phyloP scores from a whole-genome alignment of 2,113 vertebrate species.

The Oreochromis niloticus region DNA sequence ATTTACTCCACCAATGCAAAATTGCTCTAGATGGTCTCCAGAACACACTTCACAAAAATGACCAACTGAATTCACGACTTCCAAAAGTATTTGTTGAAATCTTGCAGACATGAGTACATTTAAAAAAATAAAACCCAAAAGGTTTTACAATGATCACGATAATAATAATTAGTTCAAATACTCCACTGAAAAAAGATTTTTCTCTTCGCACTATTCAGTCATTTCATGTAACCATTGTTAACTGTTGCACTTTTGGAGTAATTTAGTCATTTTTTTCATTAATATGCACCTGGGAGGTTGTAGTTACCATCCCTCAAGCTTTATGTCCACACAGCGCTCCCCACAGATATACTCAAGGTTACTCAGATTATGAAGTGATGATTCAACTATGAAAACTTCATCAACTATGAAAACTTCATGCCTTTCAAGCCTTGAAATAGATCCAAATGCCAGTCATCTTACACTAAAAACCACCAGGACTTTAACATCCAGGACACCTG shows the following conservation, averaged over 20 bases:
- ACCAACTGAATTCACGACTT: background rate
- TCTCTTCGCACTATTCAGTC: background rate
- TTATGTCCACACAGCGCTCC: background rate
- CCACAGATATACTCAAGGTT: background rate
- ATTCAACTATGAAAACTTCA: background rate
- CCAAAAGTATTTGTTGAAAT: background rate
- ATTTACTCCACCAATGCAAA: background rate
- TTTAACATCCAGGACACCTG: background rate
- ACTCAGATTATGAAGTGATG: background rate
- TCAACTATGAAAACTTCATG: background rate
- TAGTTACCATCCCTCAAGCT: background rate
- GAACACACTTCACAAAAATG: background rate
- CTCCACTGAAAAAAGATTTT: background rate
- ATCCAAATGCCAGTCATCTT: background rate
- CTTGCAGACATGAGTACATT: background rate
- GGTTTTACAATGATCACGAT: background rate
- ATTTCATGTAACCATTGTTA: background rate
- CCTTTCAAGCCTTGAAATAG: background rate
- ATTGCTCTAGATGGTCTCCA: background rate
- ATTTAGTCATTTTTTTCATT: background rate
- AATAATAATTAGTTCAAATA: background rate
- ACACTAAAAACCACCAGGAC: background rate
- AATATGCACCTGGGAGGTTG: background rate
- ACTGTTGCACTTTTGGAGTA: background rate
- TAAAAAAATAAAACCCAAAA: no score